Evolutionary conservation across 2,797 vertebrate genomes (phyloP).

Genomic region (Apodemus agrarius): DNA sequence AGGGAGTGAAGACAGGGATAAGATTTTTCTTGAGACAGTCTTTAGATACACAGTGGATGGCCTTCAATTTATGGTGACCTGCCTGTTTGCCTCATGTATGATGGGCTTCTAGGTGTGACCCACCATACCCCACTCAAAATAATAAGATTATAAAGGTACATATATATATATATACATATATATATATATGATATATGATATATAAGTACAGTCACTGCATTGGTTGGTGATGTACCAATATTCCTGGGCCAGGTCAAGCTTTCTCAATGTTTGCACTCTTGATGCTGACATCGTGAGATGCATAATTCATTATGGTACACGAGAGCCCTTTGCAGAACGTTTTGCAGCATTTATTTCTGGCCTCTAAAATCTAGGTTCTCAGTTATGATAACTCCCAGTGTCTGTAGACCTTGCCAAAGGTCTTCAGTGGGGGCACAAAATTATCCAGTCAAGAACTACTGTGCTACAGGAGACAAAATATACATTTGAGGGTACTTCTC

Average conservation of each 20-base stretch:
- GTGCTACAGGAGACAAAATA: not conserved
- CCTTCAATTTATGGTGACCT: not conserved
- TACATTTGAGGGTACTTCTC: not conserved
- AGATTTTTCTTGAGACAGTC: not conserved
- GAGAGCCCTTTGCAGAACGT: not conserved
- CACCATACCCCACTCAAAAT: not conserved
- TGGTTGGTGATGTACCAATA: not conserved
- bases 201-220: not conserved
- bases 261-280: not conserved
- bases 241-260: not conserved
- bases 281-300: not conserved
- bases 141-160: not conserved
- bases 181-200: too few species aligned
- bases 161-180: too few species aligned
- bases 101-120: not conserved
- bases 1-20: not conserved
- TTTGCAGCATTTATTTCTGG: not conserved
- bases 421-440: not conserved
- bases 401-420: not conserved
- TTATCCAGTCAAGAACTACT: not conserved
- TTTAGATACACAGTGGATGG: not conserved
- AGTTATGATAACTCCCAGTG: not conserved
- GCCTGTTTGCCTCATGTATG: not conserved
- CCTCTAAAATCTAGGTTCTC: not conserved
- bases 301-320: not conserved